These are phyloP conservation scores for Hypomecis punctinalis DNA, from an alignment of 2,888 invertebrate species.

Conservation along the genomic window DNA sequence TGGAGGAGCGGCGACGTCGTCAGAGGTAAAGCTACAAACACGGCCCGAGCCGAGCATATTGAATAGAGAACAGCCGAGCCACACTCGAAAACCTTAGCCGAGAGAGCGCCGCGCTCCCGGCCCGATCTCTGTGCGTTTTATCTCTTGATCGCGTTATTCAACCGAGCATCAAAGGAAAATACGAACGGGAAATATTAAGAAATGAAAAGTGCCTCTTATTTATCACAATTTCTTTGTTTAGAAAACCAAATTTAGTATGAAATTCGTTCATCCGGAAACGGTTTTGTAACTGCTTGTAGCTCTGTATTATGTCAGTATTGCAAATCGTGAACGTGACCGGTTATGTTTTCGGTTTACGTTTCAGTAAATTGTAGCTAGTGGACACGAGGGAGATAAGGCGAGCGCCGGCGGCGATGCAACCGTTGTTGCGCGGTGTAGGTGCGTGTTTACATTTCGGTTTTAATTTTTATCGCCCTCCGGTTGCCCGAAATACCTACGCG, in stretches of 20 bases:
- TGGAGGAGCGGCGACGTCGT: constrained; percentile 40
- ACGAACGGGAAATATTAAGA: constrained; percentile 72
- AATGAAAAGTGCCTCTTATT: constrained; percentile 69
- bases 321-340: constrained; percentile 17
- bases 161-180: constrained; percentile 79
- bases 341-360: constrained; percentile 30
- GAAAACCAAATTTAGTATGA: constrained; percentile 55
- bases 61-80: constrained; percentile 54
- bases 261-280: constrained; percentile 37
- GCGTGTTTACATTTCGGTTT: constrained; percentile 68
- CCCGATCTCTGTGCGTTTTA: constrained; percentile 73
- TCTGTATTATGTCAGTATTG: constrained; percentile 21
- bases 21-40: constrained; percentile 52
- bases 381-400: constrained; percentile 57
- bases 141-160: constrained; percentile 82
- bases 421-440: constrained; percentile 46
- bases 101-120: constrained; percentile 54
- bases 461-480: constrained; percentile 72
- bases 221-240: constrained; percentile 68
- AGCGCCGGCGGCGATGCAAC: constrained; percentile 53
- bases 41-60: constrained; percentile 53
- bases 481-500: constrained; percentile 67
- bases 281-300: constrained; percentile 29
- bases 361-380: constrained; percentile 45
- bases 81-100: constrained; percentile 63